phyloP scores from a whole-genome alignment of 2,888 invertebrate genomes.

The Pomacea canaliculata region DNA sequence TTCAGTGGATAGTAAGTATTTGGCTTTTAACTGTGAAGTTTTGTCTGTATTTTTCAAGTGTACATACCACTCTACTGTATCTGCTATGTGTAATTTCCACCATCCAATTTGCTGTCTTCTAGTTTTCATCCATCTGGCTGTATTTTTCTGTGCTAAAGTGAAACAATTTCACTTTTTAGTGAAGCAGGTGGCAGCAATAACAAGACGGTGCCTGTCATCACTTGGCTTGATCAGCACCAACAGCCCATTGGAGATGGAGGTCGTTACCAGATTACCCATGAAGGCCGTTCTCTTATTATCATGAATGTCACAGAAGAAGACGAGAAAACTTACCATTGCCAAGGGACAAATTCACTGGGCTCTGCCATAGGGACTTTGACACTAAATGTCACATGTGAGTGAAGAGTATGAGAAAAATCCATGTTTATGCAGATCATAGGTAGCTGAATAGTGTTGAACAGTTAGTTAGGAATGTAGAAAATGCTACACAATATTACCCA shows the following conservation, averaged over 20 bases:
- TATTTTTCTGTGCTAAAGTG: too few species aligned
- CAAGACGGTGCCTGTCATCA: constrained; percentile 6
- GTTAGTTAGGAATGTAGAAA: too few species aligned
- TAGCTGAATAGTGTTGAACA: too few species aligned
- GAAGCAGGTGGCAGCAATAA: neutral
- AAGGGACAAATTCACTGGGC: constrained; percentile 12
- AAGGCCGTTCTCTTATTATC: constrained; percentile 26
- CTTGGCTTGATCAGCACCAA: neutral
- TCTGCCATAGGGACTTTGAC: neutral
- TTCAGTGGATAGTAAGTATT: constrained; percentile 33
- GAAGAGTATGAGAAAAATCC: neutral
- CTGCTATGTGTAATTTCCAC: too few species aligned
- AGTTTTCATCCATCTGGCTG: too few species aligned
- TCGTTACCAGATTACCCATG: constrained; percentile 5
- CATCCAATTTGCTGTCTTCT: too few species aligned
- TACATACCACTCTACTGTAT: too few species aligned
- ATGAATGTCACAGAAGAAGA: constrained; percentile 25
- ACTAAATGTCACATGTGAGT: constrained; percentile 33
- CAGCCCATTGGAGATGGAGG: neutral
- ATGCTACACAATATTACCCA: too few species aligned
- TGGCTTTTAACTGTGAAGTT: neutral
- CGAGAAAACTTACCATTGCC: constrained; percentile 29
- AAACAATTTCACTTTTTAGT: too few species aligned
- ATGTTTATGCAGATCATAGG: too few species aligned
- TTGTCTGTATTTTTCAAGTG: too few species aligned